Conservation (phyloP, 2,888 invertebrate species). For the Vannuccia rotundouncinata region DNA sequence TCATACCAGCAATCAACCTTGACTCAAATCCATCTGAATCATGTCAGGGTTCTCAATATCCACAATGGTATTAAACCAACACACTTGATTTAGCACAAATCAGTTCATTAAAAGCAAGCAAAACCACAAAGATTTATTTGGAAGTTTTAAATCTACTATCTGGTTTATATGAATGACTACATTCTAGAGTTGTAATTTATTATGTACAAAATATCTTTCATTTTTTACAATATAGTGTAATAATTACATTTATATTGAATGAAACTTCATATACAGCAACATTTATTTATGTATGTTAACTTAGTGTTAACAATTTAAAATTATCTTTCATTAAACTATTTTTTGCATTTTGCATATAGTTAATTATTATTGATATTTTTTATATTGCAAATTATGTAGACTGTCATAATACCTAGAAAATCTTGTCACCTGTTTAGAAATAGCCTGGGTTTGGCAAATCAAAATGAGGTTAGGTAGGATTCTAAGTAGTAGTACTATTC, state of each 20-base stretch:
- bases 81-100: background rate
- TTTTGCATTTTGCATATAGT: too few relatives aligned
- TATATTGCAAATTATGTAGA: background rate
- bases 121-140: background rate
- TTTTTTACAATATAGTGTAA: background rate
- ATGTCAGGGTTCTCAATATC: background rate
- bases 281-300: background rate
- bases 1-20: background rate
- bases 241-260: background rate
- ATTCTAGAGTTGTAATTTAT: background rate
- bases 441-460: too few relatives aligned
- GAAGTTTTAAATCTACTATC: background rate
- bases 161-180: background rate
- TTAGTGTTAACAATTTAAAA: background rate
- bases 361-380: background rate
- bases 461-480: too few relatives aligned
- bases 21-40: background rate
- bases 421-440: background rate
- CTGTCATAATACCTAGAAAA: background rate
- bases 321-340: too few relatives aligned
- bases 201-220: background rate
- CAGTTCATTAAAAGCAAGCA: background rate
- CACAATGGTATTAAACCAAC: background rate
- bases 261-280: background rate
- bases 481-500: too few relatives aligned